These are phyloP conservation scores for Zhuqinia jingwanae DNA, from an alignment of 2,888 invertebrate species.

Conservation along the genomic window DNA sequence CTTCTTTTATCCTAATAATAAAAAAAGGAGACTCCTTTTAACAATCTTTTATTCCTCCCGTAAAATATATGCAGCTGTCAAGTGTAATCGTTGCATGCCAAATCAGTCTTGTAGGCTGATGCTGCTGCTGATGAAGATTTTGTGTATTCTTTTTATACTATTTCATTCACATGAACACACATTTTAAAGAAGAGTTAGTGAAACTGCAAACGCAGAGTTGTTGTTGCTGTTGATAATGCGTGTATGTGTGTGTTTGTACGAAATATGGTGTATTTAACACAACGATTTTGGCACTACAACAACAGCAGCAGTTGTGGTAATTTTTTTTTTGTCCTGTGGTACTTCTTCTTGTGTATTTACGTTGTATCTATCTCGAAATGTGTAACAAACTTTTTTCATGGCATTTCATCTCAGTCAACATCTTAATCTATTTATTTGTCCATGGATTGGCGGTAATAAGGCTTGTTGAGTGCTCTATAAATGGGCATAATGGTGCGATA, in stretches of 20 bases:
- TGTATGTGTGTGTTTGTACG: no score
- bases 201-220: no score
- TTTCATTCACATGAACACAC: neutral
- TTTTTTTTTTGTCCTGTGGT: neutral
- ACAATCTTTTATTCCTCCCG: constrained; percentile 2
- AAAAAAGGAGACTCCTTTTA: neutral
- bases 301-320: no score
- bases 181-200: neutral
- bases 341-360: no score
- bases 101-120: neutral
- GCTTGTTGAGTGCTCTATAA: constrained; percentile 41
- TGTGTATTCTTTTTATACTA: neutral
- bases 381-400: constrained; percentile 24
- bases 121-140: neutral
- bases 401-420: neutral
- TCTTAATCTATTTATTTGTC: constrained; percentile 42
- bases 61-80: constrained; percentile 27
- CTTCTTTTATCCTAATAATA: constrained; percentile 1
- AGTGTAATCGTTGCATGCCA: neutral
- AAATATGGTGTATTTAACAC: no score
- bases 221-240: no score
- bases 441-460: constrained; percentile 24
- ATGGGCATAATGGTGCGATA: constrained; percentile 58
- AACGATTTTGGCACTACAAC: no score
- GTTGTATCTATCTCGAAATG: neutral